Evolutionary conservation across 2,797 vertebrate species (phyloP), one percentile per base, ranked within the genome.

Genomic region (Etheostoma perlongum): DNA sequence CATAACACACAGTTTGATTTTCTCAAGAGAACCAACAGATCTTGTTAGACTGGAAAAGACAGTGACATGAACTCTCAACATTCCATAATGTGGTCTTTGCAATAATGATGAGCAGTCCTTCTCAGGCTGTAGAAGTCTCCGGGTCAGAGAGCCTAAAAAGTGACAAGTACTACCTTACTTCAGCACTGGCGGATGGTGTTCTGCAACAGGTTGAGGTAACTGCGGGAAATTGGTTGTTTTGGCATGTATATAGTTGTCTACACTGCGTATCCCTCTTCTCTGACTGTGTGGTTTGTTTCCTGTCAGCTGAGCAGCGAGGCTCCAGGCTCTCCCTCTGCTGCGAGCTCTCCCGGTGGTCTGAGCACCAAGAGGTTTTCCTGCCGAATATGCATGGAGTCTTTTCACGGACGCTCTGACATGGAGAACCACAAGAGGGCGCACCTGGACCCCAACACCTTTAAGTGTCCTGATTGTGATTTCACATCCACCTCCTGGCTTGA

Each of bases 361-460:
- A 88, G 90, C 76, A 89, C 95, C 57, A 99, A 99, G 92, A 97
- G 96, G 88, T 99, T 99, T 93, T 99, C 97, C 85, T 99, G 98
- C 81, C 96, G 97, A 83, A 96, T 99, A 91, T 99, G 98, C 91
- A 96, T 96, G 54, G 97, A 97, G 83, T 94, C 97, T 74, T 99
- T 99, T 79, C 95, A 96, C 0, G 97, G 97, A 55, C 96, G 98
- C 71, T 98, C 98, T 0, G 98, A 99, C 88, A 99, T 99, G 98
- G 98, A 99, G 88, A 99, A 97, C 93, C 98, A 99, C 95, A 99
- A 99, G 93, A 96, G 97, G 95, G 97, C 98, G 69, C 98, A 99
- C 47, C 66, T 96, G 4, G 97, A 97, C 90, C 93, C 96, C 33
- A 95, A 86, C 88, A 96, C 96, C n/a, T 99, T 99, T 92, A 99